phyloP scores from a whole-genome alignment of 2,113 vertebrate genomes.

The Rutilus rutilus region DNA sequence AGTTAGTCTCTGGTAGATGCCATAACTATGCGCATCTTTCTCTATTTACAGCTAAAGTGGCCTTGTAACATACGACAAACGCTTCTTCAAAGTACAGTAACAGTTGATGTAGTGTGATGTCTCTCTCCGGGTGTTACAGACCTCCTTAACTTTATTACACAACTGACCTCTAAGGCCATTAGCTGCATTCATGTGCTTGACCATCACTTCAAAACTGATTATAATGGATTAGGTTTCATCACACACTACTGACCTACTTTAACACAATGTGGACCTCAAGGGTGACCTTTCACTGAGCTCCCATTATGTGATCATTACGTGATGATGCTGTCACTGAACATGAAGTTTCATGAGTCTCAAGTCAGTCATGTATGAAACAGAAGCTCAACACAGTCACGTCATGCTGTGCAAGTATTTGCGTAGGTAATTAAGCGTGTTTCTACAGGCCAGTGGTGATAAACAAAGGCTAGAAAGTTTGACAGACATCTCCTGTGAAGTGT shows the following conservation, averaged over 20 bases:
- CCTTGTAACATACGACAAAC: no score
- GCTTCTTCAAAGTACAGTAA: no score
- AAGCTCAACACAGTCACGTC: neutral
- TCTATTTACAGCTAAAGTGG: no score
- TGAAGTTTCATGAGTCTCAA: neutral
- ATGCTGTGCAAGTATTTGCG: neutral
- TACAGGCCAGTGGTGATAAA: neutral
- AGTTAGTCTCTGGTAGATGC: no score
- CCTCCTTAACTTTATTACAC: neutral
- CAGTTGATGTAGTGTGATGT: no score
- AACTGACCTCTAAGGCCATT: neutral
- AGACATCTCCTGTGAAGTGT: neutral
- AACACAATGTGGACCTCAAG: neutral
- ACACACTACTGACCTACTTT: neutral
- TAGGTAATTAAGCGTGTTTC: neutral
- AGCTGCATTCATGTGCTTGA: neutral
- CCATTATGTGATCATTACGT: neutral
- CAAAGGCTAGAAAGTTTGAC: conserved; percentile 1
- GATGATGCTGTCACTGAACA: neutral
- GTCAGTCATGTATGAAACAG: neutral
- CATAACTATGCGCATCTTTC: no score
- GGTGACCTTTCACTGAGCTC: neutral
- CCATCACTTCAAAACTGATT: neutral
- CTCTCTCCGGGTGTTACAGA: neutral
- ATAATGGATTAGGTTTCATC: neutral